These are phyloP conservation scores for Alsophila aescularia DNA, from an alignment of 2,888 invertebrate genomes.

Conservation along the genomic window DNA sequence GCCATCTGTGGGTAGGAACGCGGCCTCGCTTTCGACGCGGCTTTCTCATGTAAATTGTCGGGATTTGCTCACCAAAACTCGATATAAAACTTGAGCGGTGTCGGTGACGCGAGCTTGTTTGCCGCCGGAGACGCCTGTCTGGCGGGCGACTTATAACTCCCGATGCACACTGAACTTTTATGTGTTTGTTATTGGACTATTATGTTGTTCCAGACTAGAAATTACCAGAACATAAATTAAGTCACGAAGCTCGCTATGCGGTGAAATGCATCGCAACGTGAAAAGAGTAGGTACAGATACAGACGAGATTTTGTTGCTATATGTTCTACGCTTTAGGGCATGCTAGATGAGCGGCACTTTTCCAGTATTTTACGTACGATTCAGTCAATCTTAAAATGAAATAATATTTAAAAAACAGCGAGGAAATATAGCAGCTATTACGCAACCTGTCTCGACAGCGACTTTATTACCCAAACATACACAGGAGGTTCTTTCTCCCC, in stretches of 20 bases:
- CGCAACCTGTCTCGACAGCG: slow-evolving; percentile 17
- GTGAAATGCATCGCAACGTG: too few species aligned
- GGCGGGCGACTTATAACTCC: slow-evolving; percentile 19
- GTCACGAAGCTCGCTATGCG: too few species aligned
- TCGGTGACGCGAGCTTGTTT: slow-evolving; percentile 46
- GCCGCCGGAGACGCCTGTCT: slow-evolving; percentile 27
- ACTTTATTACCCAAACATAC: slow-evolving; percentile 34
- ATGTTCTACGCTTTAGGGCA: too few species aligned
- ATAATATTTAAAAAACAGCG: neutral
- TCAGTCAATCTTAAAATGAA: too few species aligned
- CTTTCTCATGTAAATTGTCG: slow-evolving; percentile 78
- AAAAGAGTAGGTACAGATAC: too few species aligned
- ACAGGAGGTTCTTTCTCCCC: slow-evolving; percentile 36
- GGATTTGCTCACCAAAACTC: slow-evolving; percentile 71
- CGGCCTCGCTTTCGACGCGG: slow-evolving; percentile 55
- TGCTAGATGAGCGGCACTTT: too few species aligned
- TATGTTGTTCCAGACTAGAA: neutral
- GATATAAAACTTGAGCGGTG: slow-evolving; percentile 69
- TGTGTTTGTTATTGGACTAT: slow-evolving; percentile 5
- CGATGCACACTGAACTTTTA: slow-evolving; percentile 14
- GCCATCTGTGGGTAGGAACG: slow-evolving; percentile 51
- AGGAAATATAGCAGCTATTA: neutral
- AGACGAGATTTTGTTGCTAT: too few species aligned
- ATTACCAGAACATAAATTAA: neutral
- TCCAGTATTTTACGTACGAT: too few species aligned